phyloP scores from a whole-genome alignment of 1,140 invertebrate species.

The Heliconius hewitsoni region DNA sequence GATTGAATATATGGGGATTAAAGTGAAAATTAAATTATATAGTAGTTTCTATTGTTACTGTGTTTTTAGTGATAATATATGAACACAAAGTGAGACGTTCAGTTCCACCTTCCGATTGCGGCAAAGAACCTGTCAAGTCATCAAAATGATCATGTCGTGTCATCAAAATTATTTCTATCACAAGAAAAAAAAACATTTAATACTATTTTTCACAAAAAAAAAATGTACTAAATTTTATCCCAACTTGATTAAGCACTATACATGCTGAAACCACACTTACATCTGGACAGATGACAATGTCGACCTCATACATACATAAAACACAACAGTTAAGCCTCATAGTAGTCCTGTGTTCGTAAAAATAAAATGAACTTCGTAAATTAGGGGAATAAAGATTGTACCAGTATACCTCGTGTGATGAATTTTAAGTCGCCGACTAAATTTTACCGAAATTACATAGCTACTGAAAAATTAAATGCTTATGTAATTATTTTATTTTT shows the following conservation, averaged over 20 bases:
- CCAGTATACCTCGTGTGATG: neutral
- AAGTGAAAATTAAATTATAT: neutral
- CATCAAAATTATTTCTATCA: too few relatives aligned
- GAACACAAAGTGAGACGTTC: too few relatives aligned
- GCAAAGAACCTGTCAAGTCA: too few relatives aligned
- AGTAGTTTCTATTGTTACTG: neutral
- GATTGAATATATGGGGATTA: neutral
- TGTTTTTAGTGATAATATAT: neutral
- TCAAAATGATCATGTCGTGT: too few relatives aligned
- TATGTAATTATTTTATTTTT: constrained; percentile 2
- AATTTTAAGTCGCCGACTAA: neutral
- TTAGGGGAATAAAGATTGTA: constrained; percentile 9
- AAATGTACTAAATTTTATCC: neutral
- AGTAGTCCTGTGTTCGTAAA: neutral
- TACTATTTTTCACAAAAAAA: neutral
- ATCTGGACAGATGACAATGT: neutral
- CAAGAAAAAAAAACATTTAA: neutral
- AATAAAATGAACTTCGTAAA: constrained; percentile 10
- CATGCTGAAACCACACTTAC: neutral
- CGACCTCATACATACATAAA: constrained; percentile 3
- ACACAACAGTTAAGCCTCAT: neutral
- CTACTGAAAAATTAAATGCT: neutral
- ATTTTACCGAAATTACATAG: constrained; percentile 5
- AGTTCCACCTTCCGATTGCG: too few relatives aligned
- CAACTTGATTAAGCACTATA: neutral